These are phyloP conservation scores for Arctia plantaginis DNA, from an alignment of 2,888 invertebrate species.

Conservation along the genomic window DNA sequence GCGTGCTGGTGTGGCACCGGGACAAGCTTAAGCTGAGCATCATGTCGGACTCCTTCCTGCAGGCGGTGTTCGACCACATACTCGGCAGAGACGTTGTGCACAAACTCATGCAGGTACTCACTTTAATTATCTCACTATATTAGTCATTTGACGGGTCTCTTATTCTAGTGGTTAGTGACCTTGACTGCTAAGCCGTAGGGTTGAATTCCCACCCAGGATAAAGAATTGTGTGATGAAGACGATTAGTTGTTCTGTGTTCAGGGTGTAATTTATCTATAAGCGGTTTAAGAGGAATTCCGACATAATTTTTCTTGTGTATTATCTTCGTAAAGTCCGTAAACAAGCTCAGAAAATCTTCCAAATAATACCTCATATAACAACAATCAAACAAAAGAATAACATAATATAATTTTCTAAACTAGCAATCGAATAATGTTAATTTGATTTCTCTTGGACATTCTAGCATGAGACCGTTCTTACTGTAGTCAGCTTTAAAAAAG, in stretches of 20 bases:
- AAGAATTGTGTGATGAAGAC: too few species aligned
- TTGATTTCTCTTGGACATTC: conserved; percentile 28
- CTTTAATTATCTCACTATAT: not conserved
- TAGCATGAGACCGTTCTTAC: not conserved
- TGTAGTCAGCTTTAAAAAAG: not conserved
- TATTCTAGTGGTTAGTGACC: too few species aligned
- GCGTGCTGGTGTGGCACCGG: conserved; percentile 93
- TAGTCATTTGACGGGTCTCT: not conserved
- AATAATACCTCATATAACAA: not conserved
- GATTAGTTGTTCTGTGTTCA: too few species aligned
- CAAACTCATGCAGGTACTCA: conserved; percentile 93
- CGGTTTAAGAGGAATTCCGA: too few species aligned
- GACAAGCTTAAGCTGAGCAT: conserved; percentile 95
- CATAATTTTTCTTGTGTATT: not conserved
- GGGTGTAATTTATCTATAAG: too few species aligned
- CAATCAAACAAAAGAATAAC: not conserved
- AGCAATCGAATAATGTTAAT: conserved; percentile 25
- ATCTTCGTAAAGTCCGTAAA: not conserved
- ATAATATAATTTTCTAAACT: not conserved
- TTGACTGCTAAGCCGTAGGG: too few species aligned
- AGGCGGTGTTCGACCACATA: conserved; percentile 95
- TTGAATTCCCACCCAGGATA: too few species aligned
- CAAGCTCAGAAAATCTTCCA: not conserved
- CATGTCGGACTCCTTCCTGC: conserved; percentile 93
- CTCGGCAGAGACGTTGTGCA: conserved; percentile 94